Percentiles rank a stretch among this genome's conserved stretches.
Conservation (phyloP, 2,888 invertebrate species). For the Tenthredo scrophulariae region DNA sequence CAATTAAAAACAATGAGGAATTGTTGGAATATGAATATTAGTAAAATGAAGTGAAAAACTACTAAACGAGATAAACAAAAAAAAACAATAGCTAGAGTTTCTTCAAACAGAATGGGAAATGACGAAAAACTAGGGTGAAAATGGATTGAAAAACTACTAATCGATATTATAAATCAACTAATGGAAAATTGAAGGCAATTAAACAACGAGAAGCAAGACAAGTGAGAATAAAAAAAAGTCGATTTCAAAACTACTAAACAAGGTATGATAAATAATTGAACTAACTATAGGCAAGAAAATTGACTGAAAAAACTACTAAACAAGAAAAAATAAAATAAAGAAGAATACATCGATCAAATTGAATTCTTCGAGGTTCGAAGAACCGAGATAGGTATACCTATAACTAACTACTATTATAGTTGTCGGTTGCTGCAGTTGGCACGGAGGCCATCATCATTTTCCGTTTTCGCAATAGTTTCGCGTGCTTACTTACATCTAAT, state of each 20-base stretch:
- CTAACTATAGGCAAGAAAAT: not conserved
- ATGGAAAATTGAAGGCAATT: not conserved
- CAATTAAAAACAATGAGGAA: not conserved
- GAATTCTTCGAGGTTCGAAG: not conserved
- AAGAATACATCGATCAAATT: not conserved
- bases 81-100: not conserved
- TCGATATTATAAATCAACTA: not conserved
- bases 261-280: not conserved
- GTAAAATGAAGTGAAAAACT: not conserved
- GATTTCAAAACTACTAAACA: not conserved
- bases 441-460: constrained; percentile 34
- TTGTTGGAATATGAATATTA: too few relatives aligned
- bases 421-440: not conserved
- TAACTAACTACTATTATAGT: not conserved
- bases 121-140: not conserved
- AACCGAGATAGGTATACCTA: not conserved
- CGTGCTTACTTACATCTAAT: constrained; percentile 10
- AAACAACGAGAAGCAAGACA: not conserved
- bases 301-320: not conserved
- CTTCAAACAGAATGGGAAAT: too few relatives aligned
- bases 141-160: not conserved
- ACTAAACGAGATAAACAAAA: not conserved
- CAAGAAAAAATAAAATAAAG: not conserved
- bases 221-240: not conserved
- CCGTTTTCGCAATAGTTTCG: constrained; percentile 44